Conservation (phyloP, 2,113 vertebrate species). For the Brienomyrus brachyistius region DNA sequence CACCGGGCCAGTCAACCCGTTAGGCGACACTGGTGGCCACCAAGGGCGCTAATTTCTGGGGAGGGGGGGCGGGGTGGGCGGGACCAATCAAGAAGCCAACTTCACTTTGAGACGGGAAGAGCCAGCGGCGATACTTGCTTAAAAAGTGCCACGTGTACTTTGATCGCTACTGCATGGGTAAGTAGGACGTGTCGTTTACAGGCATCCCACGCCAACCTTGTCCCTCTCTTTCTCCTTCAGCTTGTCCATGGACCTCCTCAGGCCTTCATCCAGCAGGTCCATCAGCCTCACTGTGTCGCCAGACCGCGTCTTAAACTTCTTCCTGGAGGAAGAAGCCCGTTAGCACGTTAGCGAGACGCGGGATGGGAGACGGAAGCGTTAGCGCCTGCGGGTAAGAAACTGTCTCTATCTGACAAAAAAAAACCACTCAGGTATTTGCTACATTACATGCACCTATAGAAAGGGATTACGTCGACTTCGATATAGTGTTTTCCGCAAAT, state of each 20-base stretch:
- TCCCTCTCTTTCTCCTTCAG: constrained; percentile 90
- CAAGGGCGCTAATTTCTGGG: neutral
- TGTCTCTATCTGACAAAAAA: neutral
- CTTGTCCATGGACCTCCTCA: constrained; percentile 94
- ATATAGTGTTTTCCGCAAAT: neutral
- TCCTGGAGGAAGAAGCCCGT: constrained; percentile 57
- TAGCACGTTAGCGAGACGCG: neutral
- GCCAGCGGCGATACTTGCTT: neutral
- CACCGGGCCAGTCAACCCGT: neutral
- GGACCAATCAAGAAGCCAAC: neutral
- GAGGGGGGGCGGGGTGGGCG: no score
- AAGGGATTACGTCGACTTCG: neutral
- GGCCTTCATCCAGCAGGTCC: constrained; percentile 87
- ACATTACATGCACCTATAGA: neutral
- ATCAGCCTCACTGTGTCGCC: constrained; percentile 86
- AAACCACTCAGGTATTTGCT: neutral
- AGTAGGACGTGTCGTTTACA: neutral
- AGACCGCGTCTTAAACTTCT: constrained; percentile 97
- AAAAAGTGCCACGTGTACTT: neutral
- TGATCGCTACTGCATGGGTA: neutral
- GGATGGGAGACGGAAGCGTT: neutral
- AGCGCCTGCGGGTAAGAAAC: neutral
- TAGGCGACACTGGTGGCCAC: neutral
- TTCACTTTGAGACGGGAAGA: neutral
- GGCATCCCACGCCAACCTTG: constrained; percentile 65